phyloP scores from a whole-genome alignment of 2,797 vertebrate species.

The Momotus momota region DNA sequence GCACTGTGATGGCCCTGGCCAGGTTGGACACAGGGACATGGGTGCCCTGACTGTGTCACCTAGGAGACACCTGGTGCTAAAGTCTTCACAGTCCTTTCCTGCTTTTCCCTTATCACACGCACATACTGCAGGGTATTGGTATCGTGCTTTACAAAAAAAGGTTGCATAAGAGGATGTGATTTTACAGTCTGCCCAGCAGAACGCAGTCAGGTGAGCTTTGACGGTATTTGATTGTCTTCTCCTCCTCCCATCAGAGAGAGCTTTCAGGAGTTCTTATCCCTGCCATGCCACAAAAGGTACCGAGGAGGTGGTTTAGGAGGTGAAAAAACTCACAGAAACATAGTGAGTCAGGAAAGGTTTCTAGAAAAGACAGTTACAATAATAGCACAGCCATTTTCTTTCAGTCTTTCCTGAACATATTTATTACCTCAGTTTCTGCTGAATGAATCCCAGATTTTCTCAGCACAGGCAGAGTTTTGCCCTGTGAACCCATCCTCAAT shows the following conservation, averaged over 20 bases:
- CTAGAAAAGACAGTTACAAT: not conserved
- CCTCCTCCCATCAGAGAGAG: not conserved
- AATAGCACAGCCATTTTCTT: not conserved
- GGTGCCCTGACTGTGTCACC: not conserved
- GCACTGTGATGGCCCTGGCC: too few relatives aligned
- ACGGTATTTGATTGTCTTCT: not conserved
- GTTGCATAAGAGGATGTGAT: not conserved
- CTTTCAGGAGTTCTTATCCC: not conserved
- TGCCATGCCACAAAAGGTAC: not conserved
- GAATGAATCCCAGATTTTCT: not conserved
- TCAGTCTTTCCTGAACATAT: not conserved
- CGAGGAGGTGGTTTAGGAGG: not conserved
- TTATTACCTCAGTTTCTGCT: not conserved
- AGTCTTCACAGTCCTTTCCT: not conserved
- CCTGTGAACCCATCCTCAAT: not conserved
- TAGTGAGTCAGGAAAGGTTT: not conserved
- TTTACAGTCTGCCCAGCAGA: not conserved
- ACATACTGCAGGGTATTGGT: accelerated
- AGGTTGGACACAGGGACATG: not conserved
- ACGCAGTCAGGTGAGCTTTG: not conserved
- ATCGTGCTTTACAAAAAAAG: not conserved
- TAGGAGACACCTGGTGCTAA: not conserved
- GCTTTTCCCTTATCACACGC: not conserved
- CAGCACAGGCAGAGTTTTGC: not conserved
- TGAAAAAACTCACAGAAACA: not conserved